These are phyloP conservation scores for Tipula confusa DNA, from an alignment of 2,888 invertebrate genomes.

Conservation along the genomic window DNA sequence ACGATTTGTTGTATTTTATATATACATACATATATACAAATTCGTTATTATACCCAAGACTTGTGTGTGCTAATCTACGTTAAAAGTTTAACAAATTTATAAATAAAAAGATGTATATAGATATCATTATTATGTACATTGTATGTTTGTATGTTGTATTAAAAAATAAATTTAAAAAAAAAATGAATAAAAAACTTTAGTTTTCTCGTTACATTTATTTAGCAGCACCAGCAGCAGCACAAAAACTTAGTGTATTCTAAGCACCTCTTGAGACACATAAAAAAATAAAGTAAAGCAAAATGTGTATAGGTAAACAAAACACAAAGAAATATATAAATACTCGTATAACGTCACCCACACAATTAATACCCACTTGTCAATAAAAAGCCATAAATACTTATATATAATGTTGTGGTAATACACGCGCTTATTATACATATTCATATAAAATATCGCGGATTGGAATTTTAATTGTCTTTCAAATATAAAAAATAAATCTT, in stretches of 20 bases:
- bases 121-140: not conserved
- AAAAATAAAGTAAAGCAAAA: conserved; percentile 15
- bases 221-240: not conserved
- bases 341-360: not conserved
- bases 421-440: not conserved
- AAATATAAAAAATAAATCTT: not conserved
- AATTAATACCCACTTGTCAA: conserved; percentile 27
- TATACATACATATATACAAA: too few species aligned
- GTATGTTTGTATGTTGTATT: not conserved
- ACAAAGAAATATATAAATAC: conserved; percentile 28
- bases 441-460: not conserved
- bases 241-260: conserved; percentile 12
- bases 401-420: not conserved
- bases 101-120: not conserved
- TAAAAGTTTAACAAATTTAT: not conserved
- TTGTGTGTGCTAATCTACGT: not conserved
- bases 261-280: conserved; percentile 28
- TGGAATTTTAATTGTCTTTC: not conserved
- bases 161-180: not conserved
- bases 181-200: not conserved
- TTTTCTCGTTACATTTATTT: not conserved
- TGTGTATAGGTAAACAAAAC: not conserved
- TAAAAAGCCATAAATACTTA: conserved; percentile 14
- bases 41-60: not conserved
- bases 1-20: not conserved